Evolutionary conservation across 2,888 invertebrate species (phyloP).

Genomic region (Epicampocera succincta): DNA sequence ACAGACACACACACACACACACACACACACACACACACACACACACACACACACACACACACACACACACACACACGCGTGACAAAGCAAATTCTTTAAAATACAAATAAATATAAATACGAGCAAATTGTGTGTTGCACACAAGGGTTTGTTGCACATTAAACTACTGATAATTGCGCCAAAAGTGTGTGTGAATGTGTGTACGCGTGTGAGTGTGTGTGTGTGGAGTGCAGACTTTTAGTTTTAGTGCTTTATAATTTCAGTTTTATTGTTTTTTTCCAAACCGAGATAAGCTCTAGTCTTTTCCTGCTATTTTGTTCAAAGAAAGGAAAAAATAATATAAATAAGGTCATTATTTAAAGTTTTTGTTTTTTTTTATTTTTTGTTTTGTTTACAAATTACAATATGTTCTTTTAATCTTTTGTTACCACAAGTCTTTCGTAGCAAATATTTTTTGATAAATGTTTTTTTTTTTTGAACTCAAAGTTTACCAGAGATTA

Average conservation of each 20-base stretch:
- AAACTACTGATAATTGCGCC: constrained; percentile 44
- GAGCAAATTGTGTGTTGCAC: constrained; percentile 37
- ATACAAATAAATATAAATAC: constrained; percentile 50
- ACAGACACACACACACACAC: constrained; percentile 8
- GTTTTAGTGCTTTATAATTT: constrained; percentile 40
- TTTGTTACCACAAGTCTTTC: constrained; percentile 32
- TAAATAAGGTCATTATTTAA: constrained; percentile 53
- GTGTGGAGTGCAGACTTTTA: constrained; percentile 10
- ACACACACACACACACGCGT: constrained; percentile 1
- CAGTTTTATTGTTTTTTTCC: constrained; percentile 24
- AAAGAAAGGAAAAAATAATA: constrained; percentile 6
- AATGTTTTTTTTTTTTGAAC: constrained; percentile 35
- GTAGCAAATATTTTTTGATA: constrained; percentile 37
- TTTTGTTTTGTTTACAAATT: constrained; percentile 26
- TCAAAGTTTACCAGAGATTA: constrained; percentile 4
- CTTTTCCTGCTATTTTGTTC: not conserved
- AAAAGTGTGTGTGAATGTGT: constrained; percentile 5
- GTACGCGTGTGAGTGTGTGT: constrained; percentile 6
- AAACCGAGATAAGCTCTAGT: constrained; percentile 38
- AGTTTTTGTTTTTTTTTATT: constrained; percentile 26
- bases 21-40: constrained; percentile 3
- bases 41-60: constrained; percentile 5
- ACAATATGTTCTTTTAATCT: constrained; percentile 52
- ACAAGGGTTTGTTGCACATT: constrained; percentile 39
- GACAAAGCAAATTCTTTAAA: constrained; percentile 33